These are phyloP conservation scores for Sturnira hondurensis DNA, from an alignment of 2,113 vertebrate species.

Conservation along the genomic window DNA sequence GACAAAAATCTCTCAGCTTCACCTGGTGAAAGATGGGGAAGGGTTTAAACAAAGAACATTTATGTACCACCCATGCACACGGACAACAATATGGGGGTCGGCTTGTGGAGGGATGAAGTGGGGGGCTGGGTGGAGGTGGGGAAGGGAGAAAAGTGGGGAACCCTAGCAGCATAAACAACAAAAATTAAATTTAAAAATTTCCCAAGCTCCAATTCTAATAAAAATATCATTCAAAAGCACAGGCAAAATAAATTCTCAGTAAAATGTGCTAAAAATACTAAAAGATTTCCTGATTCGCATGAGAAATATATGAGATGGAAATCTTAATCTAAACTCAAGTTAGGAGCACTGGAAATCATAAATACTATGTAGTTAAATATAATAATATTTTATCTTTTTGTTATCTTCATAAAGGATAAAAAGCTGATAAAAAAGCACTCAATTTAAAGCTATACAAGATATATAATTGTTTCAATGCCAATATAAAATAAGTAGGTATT, in stretches of 20 bases:
- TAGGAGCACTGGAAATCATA: neutral
- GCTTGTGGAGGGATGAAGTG: too few species aligned
- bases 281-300: neutral
- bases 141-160: too few species aligned
- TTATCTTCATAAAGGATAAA: neutral
- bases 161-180: too few species aligned
- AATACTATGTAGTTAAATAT: neutral
- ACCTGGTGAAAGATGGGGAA: too few species aligned
- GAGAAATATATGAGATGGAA: neutral
- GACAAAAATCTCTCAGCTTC: neutral
- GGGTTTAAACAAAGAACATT: too few species aligned
- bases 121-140: too few species aligned
- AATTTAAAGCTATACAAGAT: neutral
- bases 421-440: neutral
- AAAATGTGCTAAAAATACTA: neutral
- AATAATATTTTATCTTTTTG: neutral
- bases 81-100: too few species aligned
- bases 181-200: too few species aligned
- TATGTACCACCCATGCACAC: too few species aligned
- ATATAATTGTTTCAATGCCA: neutral
- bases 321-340: neutral
- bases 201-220: neutral
- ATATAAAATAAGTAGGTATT: neutral
- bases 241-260: neutral
- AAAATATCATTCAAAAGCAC: neutral